A percentile compares a stretch with the other conserved stretches of the same genome.
phyloP scores from a whole-genome alignment of 2,888 invertebrate genomes.

The Podotricha telesiphe region DNA sequence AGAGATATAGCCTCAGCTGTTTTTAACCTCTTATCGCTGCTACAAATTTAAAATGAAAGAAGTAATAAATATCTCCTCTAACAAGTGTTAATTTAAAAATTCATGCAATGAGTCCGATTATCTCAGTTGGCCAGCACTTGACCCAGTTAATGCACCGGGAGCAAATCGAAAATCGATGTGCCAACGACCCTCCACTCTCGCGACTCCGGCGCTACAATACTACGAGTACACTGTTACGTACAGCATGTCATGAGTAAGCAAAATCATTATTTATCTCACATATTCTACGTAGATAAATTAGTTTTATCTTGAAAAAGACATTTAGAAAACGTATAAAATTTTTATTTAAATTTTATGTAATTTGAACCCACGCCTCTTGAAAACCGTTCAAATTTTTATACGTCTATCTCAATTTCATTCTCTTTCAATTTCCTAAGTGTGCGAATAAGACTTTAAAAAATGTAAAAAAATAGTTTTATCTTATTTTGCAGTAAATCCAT shows the following conservation, averaged over 20 bases:
- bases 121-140: constrained; percentile 70
- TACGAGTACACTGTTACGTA: constrained; percentile 17
- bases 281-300: background rate
- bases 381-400: no score
- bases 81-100: constrained; percentile 36
- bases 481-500: background rate
- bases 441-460: no score
- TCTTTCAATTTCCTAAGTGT: no score
- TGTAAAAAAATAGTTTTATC: constrained; percentile 3
- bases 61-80: constrained; percentile 18
- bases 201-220: constrained; percentile 60
- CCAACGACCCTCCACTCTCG: constrained; percentile 60
- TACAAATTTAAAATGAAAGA: constrained; percentile 5
- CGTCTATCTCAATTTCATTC: no score
- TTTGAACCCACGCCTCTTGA: no score
- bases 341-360: no score
- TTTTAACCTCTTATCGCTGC: background rate
- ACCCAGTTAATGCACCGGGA: constrained; percentile 73
- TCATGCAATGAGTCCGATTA: constrained; percentile 48
- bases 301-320: no score
- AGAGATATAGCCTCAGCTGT: background rate
- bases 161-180: constrained; percentile 82
- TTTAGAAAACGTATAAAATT: no score
- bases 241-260: constrained; percentile 21
- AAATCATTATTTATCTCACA: constrained; percentile 21